Evolutionary conservation across 2,797 vertebrate genomes (phyloP), one percentile per base, ranked within the genome.

Genomic region (Tauraco hartlaubi): DNA sequence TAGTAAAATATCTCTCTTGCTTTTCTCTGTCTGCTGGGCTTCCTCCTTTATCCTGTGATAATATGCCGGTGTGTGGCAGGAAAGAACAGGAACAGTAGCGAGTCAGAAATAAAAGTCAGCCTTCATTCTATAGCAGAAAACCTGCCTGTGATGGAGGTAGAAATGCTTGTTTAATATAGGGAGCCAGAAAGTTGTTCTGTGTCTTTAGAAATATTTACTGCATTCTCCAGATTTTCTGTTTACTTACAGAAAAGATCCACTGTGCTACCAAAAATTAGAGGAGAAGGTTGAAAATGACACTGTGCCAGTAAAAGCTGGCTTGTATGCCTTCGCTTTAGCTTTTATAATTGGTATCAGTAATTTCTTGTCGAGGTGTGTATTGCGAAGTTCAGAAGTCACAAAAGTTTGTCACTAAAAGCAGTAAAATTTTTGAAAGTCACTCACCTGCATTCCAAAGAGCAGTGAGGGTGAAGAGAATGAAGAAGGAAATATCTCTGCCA

Each of bases 401-500:
- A 54, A 68, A 23, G 8, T 23, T 81, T 66, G 22, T 20, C 51
- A 20, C 19, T 81, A 67, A 87, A 85, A 83, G 67, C 35, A 85
- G 67, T 10, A 82, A 81, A 49, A 41, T 19, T 23, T 44, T 48
- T 66, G 49, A 79, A 93, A 85, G 74, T 63, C 37, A 94, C 96
- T 95, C 22, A 97, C 96, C 94, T 95, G 74, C 77, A 77, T 80
- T 93, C 88, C 46, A 49, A 79, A 79, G 84, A 52, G 31, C 63
- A 74, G 37, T 4, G 58, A 85, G 21, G 61, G 44, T 51, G 37
- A 88, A 61, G 25, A 95, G 35, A 74, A 80, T 5, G 81, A 85
- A 76, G 84, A 96, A 77, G 80, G 46, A 76, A 73, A 46, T 31
- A 46, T 44, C 19, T 12, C 33, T n/a, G 35, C 51, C n/a, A 54